Percentiles rank a stretch among this genome's conserved stretches.
Evolutionary conservation across 2,888 invertebrate genomes (phyloP).

Genomic region (Gymnocheta viridis): DNA sequence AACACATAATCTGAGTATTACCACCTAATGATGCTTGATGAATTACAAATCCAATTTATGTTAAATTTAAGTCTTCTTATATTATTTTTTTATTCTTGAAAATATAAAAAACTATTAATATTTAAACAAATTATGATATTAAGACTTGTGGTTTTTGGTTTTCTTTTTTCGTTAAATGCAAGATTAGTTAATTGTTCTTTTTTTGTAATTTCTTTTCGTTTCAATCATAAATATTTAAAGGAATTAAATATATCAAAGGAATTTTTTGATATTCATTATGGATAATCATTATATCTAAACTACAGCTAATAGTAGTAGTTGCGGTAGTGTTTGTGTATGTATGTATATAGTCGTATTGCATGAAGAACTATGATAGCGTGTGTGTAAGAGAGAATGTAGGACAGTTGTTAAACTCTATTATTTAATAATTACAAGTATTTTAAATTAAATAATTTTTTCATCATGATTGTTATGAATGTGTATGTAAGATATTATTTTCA

Average conservation of each 20-base stretch:
- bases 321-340: conserved; percentile 8
- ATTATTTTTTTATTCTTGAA: conserved; percentile 3
- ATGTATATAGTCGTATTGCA: not conserved
- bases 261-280: conserved; percentile 23
- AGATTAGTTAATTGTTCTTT: conserved; percentile 36
- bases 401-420: not conserved
- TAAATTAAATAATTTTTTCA: conserved; percentile 15
- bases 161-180: conserved; percentile 53
- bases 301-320: conserved; percentile 56
- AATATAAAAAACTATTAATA: conserved; percentile 23
- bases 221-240: conserved; percentile 23
- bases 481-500: not conserved
- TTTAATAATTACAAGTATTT: conserved; percentile 27
- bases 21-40: conserved; percentile 64
- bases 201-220: conserved; percentile 6
- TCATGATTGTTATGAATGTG: conserved; percentile 27
- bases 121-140: conserved; percentile 20
- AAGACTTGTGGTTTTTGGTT: conserved; percentile 34
- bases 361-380: conserved; percentile 21
- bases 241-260: conserved; percentile 30
- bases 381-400: not conserved
- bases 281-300: conserved; percentile 43
- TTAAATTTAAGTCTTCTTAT: not conserved
- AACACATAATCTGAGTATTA: conserved; percentile 68
- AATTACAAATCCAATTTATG: conserved; percentile 50